phyloP scores from a whole-genome alignment of 2,797 vertebrate genomes.

The Falco columbarius region DNA sequence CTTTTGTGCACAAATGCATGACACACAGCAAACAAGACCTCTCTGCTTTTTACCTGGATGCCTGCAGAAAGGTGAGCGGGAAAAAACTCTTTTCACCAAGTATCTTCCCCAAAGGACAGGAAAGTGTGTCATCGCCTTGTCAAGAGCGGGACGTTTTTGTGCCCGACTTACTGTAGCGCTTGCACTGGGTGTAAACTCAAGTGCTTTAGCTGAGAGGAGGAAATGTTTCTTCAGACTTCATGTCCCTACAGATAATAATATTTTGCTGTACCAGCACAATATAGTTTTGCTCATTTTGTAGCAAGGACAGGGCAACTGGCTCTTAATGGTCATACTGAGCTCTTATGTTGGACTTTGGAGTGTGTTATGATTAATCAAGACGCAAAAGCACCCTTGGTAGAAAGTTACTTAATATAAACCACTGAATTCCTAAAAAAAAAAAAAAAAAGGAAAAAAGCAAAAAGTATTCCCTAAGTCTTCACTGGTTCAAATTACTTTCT shows the following conservation, averaged over 20 bases:
- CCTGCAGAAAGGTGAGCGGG: background rate
- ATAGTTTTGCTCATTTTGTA: background rate
- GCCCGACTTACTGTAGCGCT: background rate
- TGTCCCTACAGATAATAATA: background rate
- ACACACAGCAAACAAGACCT: background rate
- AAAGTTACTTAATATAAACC: background rate
- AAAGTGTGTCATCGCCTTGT: background rate
- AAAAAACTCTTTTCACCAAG: background rate
- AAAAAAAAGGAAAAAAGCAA: background rate
- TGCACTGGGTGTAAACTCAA: background rate
- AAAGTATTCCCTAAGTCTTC: background rate
- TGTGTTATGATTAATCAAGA: background rate
- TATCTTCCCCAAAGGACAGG: background rate
- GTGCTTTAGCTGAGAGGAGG: background rate
- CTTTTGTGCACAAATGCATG: accelerated
- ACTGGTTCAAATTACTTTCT: background rate
- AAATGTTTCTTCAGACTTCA: background rate
- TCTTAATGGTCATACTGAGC: accelerated
- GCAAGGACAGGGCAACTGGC: too few species aligned
- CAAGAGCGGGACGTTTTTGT: accelerated
- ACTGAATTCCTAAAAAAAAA: background rate
- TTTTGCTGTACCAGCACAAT: background rate
- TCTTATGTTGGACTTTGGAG: background rate
- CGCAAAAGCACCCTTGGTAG: background rate
- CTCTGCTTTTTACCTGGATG: background rate